Base-by-base conservation (phyloP, 2,888 invertebrate species). In the Maniola hyperantus region DNA sequence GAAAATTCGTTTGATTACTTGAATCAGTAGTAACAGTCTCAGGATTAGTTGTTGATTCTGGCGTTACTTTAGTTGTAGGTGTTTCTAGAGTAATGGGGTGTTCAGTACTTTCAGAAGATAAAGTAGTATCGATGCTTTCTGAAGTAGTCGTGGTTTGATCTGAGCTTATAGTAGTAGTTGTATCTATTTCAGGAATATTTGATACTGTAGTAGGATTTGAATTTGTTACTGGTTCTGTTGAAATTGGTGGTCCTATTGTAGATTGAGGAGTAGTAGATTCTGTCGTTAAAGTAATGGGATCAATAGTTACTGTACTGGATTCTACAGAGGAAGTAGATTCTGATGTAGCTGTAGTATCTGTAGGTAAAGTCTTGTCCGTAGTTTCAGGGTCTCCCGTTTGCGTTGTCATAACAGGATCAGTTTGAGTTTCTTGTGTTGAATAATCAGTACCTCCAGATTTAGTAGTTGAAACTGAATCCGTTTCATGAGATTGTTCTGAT, bases 341-440 rank as follows among this genome's bases (percentile, higher is more conserved):
- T 51, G 48, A 48, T 18, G 50, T 51, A 26, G 6, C 26, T 5
- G 26, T 50, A 20, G 50, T 20, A 26, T 51, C 50, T 10, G 48
- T 8, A 48, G 48, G 48, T 2, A 8, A 15, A 48, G n/a, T 15
- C 15, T 15, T 48, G 48, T 15, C 18, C 26, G 20, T 20, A 5
- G 11, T 51, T 26, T 26, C 26, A 51, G 20, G 20, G 18, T 26
- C 50, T 51, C 20, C 26, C 1, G 50, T 51, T 51, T 20, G 26
- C 6, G 50, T 51, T 51, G 50, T 51, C 26, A 26, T 51, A 20
- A 51, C 26, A 51, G 50, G 50, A 26, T 51, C 50, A 26, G 50
- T 51, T 51, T 51, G 18, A 26, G 50, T 54, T 5, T 54, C 54
- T 10, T 0, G 33, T 13, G 26, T 33, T 8, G 54, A 34, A n/a